Conservation (phyloP, 2,113 vertebrate species). For the Cebus imitator region DNA sequence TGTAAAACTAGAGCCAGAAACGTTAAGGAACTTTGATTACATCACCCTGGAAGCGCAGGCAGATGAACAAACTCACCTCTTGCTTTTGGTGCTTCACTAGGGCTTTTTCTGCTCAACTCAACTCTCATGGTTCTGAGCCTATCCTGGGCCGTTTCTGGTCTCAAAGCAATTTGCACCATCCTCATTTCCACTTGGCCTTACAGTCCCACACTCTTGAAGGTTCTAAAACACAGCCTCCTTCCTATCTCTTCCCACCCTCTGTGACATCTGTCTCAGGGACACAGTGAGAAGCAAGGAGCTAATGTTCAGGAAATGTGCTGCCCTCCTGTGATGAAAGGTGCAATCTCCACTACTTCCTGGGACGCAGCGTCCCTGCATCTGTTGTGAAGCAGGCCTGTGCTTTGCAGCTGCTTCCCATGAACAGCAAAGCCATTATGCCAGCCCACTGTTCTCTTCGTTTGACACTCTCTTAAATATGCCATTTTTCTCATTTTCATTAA, state of each 20-base stretch:
- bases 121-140: background rate
- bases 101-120: background rate
- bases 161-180: background rate
- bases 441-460: conserved; percentile 17
- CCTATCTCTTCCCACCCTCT: background rate
- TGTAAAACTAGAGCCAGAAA: background rate
- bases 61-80: background rate
- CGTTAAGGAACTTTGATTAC: background rate
- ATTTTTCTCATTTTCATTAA: conserved; percentile 68
- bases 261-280: conserved; percentile 2
- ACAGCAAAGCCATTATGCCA: conserved; percentile 27
- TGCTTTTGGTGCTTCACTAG: background rate
- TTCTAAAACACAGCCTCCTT: background rate
- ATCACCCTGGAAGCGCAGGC: background rate
- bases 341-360: conserved; percentile 7
- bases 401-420: background rate
- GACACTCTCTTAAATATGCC: conserved; percentile 49
- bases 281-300: background rate
- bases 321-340: conserved; percentile 61
- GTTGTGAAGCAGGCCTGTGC: background rate
- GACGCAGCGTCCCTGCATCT: background rate
- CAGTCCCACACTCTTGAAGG: background rate
- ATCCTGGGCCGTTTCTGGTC: background rate
- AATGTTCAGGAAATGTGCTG: conserved; percentile 28
- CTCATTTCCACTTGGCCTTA: background rate